Base-by-base conservation (phyloP, 2,113 vertebrate species). In the Ochotona princeps region DNA sequence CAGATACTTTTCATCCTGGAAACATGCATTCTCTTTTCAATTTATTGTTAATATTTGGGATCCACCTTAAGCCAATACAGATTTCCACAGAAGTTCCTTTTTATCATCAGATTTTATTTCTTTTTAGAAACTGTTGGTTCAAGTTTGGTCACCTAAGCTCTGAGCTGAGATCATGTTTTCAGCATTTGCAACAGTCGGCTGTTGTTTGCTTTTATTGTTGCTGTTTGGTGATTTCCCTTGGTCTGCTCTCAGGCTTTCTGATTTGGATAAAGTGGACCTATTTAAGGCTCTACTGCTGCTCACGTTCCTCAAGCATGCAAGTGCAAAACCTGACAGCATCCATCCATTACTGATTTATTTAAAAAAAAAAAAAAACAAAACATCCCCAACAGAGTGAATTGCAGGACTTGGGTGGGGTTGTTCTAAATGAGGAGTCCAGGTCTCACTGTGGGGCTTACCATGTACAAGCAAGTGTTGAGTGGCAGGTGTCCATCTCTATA, bases 1-100 rank as follows among this genome's bases (percentile, higher is more conserved):
- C 7, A 54, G 10, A 10, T 20, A 75, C 30, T 88, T 83, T 93
- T 79, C 38, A 60, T 66, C 23, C 44, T 21, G 44, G 88, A 65
- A 18, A 90, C 82, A 95, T 82, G 70, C 65, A 74, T 11, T 81
- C 49, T 76, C 28, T 49, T 67, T 84, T 73, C 63, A 79, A 18
- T 63, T 32, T 82, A 38, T 32, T 76, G 26, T 66, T 61, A 76
- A 26, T 65, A 57, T 70, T 15, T n/a, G 30, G 28, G 17, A 83
- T 5, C 13, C 54, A 57, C 32, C 28, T 92, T 54, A 78, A 80
- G 67, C 15, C 12, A 63, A 51, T 25, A n/a, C 20, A 61, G 30
- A 83, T 87, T 79, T 83, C 7, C 49, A 13, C 23, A 44, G 21
- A 91, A 38, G 4, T 14, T 67, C 73, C 25, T 35, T 65, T 35